Evolutionary conservation across 2,797 vertebrate species (phyloP).

Genomic region (Neopelma chrysocephalum): DNA sequence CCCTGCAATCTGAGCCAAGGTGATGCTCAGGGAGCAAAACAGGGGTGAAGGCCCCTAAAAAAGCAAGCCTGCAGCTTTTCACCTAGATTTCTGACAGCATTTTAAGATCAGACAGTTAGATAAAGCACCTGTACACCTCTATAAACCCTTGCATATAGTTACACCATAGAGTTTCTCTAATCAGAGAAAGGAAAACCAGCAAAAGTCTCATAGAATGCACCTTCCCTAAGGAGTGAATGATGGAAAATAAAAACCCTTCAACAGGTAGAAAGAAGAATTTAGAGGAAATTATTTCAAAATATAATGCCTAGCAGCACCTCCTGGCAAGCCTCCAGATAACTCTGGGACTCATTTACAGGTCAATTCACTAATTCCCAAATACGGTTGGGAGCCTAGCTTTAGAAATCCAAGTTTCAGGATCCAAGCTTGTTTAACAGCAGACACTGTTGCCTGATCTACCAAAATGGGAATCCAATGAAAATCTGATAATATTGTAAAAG

Average conservation of each 20-base stretch:
- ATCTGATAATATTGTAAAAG: not conserved
- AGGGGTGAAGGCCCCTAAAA: not conserved
- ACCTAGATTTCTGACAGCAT: not conserved
- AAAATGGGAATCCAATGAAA: not conserved
- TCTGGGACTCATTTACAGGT: not conserved
- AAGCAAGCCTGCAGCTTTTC: not conserved
- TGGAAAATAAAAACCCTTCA: not conserved
- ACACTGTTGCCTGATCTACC: not conserved
- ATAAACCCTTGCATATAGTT: not conserved
- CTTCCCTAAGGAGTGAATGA: not conserved
- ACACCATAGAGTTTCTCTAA: not conserved
- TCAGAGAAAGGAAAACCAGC: not conserved
- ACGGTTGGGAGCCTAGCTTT: fast-evolving
- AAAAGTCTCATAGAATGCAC: not conserved
- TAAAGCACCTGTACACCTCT: not conserved
- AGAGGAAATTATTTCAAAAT: not conserved
- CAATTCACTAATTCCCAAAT: not conserved
- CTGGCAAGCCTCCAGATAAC: not conserved
- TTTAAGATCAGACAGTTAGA: not conserved
- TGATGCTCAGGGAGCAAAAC: not conserved
- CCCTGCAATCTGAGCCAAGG: not conserved
- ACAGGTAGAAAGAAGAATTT: not conserved
- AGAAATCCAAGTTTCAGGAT: not conserved
- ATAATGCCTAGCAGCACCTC: not conserved
- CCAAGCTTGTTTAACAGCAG: not conserved